Evolutionary conservation across 2,888 invertebrate species (phyloP).

Genomic region (Melanchra persicariae): DNA sequence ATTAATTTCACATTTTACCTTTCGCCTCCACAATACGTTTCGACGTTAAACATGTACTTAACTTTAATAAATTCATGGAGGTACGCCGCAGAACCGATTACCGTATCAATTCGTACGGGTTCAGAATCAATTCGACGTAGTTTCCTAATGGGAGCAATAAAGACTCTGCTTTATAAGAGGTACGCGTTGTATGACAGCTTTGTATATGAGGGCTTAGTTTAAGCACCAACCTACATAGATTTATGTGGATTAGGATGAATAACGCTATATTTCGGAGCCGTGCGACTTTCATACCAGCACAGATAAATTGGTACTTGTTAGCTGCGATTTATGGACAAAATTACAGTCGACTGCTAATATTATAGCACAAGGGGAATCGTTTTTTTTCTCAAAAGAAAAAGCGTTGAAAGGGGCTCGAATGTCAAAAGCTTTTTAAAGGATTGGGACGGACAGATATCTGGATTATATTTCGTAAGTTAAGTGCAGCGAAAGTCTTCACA

Average conservation of each 20-base stretch:
- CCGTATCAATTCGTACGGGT: slow-evolving; percentile 40
- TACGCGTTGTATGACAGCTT: slow-evolving; percentile 12
- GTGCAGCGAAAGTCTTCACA: slow-evolving; percentile 14
- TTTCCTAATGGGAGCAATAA: slow-evolving; percentile 38
- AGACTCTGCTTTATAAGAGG: slow-evolving; percentile 50
- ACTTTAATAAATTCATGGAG: slow-evolving; percentile 54
- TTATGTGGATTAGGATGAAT: neutral
- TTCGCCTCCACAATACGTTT: slow-evolving; percentile 41
- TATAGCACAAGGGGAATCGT: neutral
- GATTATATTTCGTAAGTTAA: slow-evolving; percentile 44
- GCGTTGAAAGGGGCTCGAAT: neutral
- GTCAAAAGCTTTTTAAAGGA: slow-evolving; percentile 13
- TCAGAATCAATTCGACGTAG: slow-evolving; percentile 51
- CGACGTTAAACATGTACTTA: slow-evolving; percentile 38
- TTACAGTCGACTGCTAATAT: slow-evolving; percentile 3
- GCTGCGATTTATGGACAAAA: slow-evolving; percentile 17
- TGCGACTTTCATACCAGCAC: neutral
- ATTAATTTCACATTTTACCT: slow-evolving; percentile 40
- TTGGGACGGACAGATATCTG: slow-evolving; percentile 3
- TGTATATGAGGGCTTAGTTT: slow-evolving; percentile 4
- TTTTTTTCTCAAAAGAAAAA: neutral
- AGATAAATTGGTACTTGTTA: slow-evolving; percentile 5
- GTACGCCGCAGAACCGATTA: slow-evolving; percentile 30
- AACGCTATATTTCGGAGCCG: neutral
- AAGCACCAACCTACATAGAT: slow-evolving; percentile 1